Percentiles rank a stretch among this genome's conserved stretches.
These are phyloP conservation scores for Drosophila albomicans DNA, from an alignment of 1,140 invertebrate species.

Conservation along the genomic window DNA sequence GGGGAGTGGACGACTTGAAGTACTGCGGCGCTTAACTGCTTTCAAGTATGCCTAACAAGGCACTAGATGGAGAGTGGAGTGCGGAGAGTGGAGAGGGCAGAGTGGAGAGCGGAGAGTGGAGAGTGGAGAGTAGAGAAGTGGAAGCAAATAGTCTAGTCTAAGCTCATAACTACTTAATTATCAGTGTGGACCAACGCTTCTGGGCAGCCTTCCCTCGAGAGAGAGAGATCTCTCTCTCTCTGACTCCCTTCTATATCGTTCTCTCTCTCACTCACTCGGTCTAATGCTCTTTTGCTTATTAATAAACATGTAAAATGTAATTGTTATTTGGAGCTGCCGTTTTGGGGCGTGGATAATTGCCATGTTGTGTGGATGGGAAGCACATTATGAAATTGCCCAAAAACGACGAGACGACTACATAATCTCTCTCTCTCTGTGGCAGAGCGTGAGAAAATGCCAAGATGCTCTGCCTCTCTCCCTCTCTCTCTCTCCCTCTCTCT, in stretches of 20 bases:
- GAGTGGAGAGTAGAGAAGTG: not conserved
- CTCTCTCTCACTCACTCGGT: not conserved
- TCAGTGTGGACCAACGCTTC: conserved; percentile 28
- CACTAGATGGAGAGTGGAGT: conserved; percentile 2
- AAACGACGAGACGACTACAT: conserved; percentile 38
- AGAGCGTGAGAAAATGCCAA: conserved; percentile 51
- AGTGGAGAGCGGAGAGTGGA: not conserved
- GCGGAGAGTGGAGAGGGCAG: not conserved
- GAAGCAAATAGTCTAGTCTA: conserved; percentile 31
- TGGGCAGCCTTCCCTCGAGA: conserved; percentile 1
- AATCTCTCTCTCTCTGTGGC: conserved; percentile 11
- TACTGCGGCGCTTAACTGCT: conserved; percentile 40
- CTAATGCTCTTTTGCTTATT: conserved; percentile 32
- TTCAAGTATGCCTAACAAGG: conserved; percentile 45
- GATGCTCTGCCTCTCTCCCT: not conserved
- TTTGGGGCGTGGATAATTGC: conserved; percentile 56
- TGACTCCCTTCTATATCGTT: too few relatives aligned
- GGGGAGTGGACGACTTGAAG: conserved; percentile 14
- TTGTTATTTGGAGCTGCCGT: conserved; percentile 58
- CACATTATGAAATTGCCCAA: conserved; percentile 46
- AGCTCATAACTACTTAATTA: conserved; percentile 54
- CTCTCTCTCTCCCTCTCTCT: conserved; percentile 1
- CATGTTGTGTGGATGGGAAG: conserved; percentile 33
- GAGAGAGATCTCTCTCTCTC: too few relatives aligned
- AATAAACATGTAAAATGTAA: conserved; percentile 62